These are phyloP conservation scores for Oreotrochilus melanogaster DNA, from an alignment of 2,113 vertebrate genomes.

Conservation along the genomic window DNA sequence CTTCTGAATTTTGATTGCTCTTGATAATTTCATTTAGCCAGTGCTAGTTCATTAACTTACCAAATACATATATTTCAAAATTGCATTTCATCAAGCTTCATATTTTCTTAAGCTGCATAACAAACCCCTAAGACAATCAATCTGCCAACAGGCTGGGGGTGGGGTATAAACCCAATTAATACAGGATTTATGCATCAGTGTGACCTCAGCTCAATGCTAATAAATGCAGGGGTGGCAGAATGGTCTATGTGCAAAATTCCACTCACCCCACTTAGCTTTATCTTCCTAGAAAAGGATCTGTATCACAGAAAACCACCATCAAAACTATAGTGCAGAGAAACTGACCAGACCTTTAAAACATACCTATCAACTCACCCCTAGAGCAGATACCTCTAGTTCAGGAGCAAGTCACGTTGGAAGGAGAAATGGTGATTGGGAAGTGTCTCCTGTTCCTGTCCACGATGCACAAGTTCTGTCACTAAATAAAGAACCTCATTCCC, in stretches of 20 bases:
- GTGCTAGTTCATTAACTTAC: constrained; percentile 59
- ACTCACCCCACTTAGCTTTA: background rate
- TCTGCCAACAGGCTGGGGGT: background rate
- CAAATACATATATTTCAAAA: constrained; percentile 50
- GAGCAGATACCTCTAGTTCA: background rate
- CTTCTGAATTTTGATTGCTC: constrained; percentile 49
- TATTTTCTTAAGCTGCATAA: constrained; percentile 34
- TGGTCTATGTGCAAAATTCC: background rate
- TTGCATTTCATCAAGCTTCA: constrained; percentile 42
- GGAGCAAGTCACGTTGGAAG: constrained; percentile 14
- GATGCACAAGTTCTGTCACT: constrained; percentile 11
- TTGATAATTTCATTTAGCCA: constrained; percentile 59
- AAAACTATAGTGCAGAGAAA: background rate
- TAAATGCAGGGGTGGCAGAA: background rate
- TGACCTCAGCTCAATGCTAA: background rate
- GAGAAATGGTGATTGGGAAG: background rate
- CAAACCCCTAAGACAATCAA: background rate
- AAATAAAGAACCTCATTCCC: constrained; percentile 51
- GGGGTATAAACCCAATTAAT: background rate
- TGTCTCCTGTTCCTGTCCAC: background rate
- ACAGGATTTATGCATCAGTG: rapidly evolving
- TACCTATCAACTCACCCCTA: background rate
- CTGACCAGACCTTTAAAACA: background rate
- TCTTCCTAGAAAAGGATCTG: background rate
- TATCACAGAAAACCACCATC: background rate